Evolutionary conservation across 2,797 vertebrate species (phyloP), one percentile per base, ranked within the genome.

Genomic region (Hephaestus fuliginosus): DNA sequence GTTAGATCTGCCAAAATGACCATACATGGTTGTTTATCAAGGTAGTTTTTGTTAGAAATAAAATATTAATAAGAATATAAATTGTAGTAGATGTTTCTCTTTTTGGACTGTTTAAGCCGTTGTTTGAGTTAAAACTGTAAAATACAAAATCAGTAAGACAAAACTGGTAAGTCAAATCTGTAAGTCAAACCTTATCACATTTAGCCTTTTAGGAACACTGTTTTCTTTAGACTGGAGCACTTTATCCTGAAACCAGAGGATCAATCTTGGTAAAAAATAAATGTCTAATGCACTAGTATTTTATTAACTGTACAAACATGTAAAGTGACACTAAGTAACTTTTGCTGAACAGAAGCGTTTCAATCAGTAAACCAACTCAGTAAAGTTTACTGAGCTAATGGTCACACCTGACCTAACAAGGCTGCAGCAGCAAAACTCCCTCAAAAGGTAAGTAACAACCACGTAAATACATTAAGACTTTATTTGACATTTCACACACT

Each of bases 391-490:
- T 18, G 11, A 36, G 33, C 57, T 39, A n/a, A 39, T 5, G 15
- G 15, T 33, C 28, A 33, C 17, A 8, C 12, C 61, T 44, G 41
- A 25, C 7, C 5, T 2, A 9, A 8, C 18, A 3, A 33, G 2
- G 28, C 5, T 33, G 17, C 20, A 65, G 44, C 43, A 65, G 3
- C 11, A 41, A 41, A 33, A 30, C 25, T 25, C 25, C 25, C 25
- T 2, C 25, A 25, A 25, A 25, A 25, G 25, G 30, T 33, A 55
- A 76, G 39, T 1, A 43, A 78, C 18, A 56, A 39, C 2, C 3
- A 0, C 48, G 20, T 80, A 56, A 84, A 92, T 91, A 93, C 79
- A 92, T 92, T 88, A 87, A 28, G 0, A 65, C 33, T 93, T 93
- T 93, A 92, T 93, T 93, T 65, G 9, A 74, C 72, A 74, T 36